phyloP scores from a whole-genome alignment of 2,113 vertebrate species.

The Odontophorus gujanensis region DNA sequence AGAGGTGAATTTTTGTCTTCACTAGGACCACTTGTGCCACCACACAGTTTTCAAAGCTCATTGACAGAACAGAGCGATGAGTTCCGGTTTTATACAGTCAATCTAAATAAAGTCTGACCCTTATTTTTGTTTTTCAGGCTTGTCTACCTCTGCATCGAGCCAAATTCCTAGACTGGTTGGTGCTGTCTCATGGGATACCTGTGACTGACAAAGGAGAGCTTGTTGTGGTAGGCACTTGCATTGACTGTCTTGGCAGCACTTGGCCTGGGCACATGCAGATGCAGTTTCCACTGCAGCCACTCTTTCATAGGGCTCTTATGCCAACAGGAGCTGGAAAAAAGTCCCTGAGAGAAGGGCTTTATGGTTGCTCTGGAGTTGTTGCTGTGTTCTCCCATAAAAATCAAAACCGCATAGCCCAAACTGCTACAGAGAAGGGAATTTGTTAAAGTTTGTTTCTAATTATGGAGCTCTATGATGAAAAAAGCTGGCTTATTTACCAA shows the following conservation, averaged over 20 bases:
- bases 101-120: background rate
- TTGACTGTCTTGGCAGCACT: conserved; percentile 13
- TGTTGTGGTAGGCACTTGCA: conserved; percentile 48
- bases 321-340: background rate
- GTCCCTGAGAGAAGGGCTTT: background rate
- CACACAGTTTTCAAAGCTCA: background rate
- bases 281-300: background rate
- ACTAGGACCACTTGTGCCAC: background rate
- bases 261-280: background rate
- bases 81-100: background rate
- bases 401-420: background rate
- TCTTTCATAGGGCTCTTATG: background rate
- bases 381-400: background rate
- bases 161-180: conserved; percentile 6
- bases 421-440: background rate
- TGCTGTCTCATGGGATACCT: conserved; percentile 50
- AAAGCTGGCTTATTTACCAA: background rate
- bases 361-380: background rate
- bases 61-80: background rate
- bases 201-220: conserved; percentile 44
- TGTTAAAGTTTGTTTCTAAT: conserved; percentile 21
- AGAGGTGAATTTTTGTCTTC: background rate
- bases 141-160: background rate
- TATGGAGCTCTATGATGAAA: background rate
- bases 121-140: conserved; percentile 25